Evolutionary conservation across 2,888 invertebrate genomes (phyloP), one percentile per base, ranked within the genome.

Genomic region (Caradrina kadenii): DNA sequence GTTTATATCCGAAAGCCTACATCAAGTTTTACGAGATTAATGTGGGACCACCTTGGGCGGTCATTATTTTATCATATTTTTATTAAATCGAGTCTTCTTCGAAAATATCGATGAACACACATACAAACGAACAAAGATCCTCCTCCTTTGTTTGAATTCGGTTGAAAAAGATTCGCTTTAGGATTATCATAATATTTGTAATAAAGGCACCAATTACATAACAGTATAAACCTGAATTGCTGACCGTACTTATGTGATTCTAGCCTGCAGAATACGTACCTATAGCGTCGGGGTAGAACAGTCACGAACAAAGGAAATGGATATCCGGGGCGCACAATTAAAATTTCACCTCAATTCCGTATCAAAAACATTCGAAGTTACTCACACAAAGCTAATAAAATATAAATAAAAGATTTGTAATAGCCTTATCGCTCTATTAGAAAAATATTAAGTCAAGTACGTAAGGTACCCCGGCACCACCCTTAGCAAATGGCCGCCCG

Each of bases 401-500:
- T 66, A n/a, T 50, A 15, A 67, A 21, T 8, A 13, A 70, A 39
- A 2, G 49, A n/a, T 50, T 31, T 6, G 50, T 22, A 35, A 74
- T 17, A 15, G 42, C 22, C 10, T 1, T 53, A 45, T 0, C 22
- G 2, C n/a, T 61, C 19, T 69, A 52, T 63, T 15, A 13, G 13
- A 21, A 65, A 52, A 65, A 48, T 52, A 52, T 35, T 7, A 35
- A 45, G 17, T 17, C 17, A 45, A 2, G 11, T 39, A 39, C 39
- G 39, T 39, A 13, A 4, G 1, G 2, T 17, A 10, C 45, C 5
- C 4, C 17, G 26, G 26, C 26, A 31, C 13, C 42, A 19, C 10
- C 42, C 17, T 17, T 7, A 35, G 19, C 17, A 73, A 74, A 75
- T 66, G 68, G 53, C 76, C 53, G 69, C 26, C 21, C 45, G 19